Evolutionary conservation across 1,140 invertebrate species (phyloP), one percentile per base, ranked within the genome.

Genomic region (Scylla paramamosain): DNA sequence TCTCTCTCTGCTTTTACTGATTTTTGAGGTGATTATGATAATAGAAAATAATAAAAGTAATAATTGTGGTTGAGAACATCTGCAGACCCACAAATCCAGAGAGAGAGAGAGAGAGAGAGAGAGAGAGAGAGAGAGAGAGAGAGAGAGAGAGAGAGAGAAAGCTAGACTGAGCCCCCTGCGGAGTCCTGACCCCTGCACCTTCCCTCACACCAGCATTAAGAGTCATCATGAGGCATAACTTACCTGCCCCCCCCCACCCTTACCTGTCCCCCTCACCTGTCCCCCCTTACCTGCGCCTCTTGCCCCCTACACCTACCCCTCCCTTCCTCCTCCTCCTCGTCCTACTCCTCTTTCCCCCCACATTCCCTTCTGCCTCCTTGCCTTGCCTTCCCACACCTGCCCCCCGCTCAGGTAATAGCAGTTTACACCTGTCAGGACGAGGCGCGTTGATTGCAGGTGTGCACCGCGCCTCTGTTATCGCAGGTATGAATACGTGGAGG

Each of bases 51-150:
- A 12, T 8, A 77, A n/a, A 77, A 8, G 3, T n/a, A 77, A 77
- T 77, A n/a, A 77, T 25, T 2, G 25, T n/a, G 67, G 1, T 77
- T n/a, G 8, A 8, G 20, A n/a, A 20, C 39, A 39, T 6, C 39
- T 39, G 39, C 6, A 39, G 39, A 39, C 39, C 6, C 39, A 39
- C 7, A 77, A 1, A n/a, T 7, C 14, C 0, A n/a, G 67, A 77
- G 67, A 77, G 67, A 77, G 67, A 77, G 67, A 77, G 67, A 77
- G 67, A 77, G 67, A 77, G 67, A 77, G 67, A 77, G 67, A 77
- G 67, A 77, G 67, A 77, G 67, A 77, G 67, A 77, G 67, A 77
- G 67, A 77, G 67, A 77, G 67, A 77, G 20, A 20, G 52, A 20
- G 52, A 16, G 52, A 39, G 39, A 39, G 39, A 39, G 52, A 77